Conservation (phyloP, 2,888 invertebrate genomes). For the Lamellibrachia satsuma region DNA sequence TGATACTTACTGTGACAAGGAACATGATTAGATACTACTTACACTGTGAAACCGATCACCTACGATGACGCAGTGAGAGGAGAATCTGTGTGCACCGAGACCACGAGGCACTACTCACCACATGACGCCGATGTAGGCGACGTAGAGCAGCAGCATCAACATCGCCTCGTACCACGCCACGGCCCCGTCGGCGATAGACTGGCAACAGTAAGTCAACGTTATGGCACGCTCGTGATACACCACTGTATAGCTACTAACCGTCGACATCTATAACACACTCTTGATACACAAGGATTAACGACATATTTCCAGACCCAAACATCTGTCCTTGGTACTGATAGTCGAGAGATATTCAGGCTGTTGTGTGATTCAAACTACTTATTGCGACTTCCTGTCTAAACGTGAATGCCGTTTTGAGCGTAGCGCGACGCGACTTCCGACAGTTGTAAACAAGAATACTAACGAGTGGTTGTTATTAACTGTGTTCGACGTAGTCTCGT, state of each 20-base stretch:
- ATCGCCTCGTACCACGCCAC: slow-evolving; percentile 79
- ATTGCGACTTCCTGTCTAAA: no score
- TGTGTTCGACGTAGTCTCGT: not conserved
- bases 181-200: slow-evolving; percentile 73
- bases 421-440: not conserved
- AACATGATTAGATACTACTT: not conserved
- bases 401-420: not conserved
- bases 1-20: not conserved
- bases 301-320: not conserved
- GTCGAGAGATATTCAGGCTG: not conserved
- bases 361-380: not conserved
- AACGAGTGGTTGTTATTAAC: not conserved
- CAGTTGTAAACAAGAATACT: not conserved
- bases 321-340: not conserved
- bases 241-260: not conserved
- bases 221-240: not conserved
- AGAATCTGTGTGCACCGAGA: no score
- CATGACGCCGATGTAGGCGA: slow-evolving; percentile 75
- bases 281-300: not conserved
- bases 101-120: slow-evolving; percentile 35
- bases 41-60: no score
- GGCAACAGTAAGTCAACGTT: not conserved
- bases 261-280: not conserved
- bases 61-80: no score
- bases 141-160: slow-evolving; percentile 79